Base-by-base conservation (phyloP, 2,113 vertebrate genomes). In the Pelobates fuscus region DNA sequence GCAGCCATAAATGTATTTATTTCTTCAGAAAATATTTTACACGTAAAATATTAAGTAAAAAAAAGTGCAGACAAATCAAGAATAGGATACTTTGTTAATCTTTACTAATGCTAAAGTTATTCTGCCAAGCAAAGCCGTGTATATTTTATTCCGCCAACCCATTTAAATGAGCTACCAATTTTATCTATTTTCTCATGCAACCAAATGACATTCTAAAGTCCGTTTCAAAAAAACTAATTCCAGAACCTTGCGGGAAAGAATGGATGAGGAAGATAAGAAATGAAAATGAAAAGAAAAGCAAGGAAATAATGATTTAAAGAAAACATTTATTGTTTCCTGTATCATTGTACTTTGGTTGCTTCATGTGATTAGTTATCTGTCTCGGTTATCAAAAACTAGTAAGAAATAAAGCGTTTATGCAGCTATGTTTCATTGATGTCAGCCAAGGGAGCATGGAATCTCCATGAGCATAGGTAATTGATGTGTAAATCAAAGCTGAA, bases 401-500 rank as follows among this genome's bases (percentile, higher is more conserved):
- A 81, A 85, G 84, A 89, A 92, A 89, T 86, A 89, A 91, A 85
- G 84, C 64, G 21, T 84, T 90, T 88, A 84, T 27, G 61, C 81
- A 80, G 84, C 86, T 87, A 84, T 80, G 84, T 81, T 86, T 86
- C 88, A 88, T 86, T 87, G 85, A 89, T 89, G 82, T 86, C 85
- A 87, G 84, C 85, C 84, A 87, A 80, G 88, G 82, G 84, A 90
- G 86, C 86, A 88, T 86, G 88, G 86, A 88, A 88, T 87, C 82
- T 88, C 86, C 81, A 88, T 81, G 81, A 90, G 90, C 84, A 86
- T 89, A 82, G 84, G 85, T 91, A 92, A 92, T 90, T 90, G 86
- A 89, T 89, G 88, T 87, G 81, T 87, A 90, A 90, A 91, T 92
- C 88, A 90, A 85, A 86, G 82, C 82, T 85, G 86, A 91, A 89